Base-by-base conservation (phyloP, 2,797 vertebrate genomes). In the Parambassis ranga region DNA sequence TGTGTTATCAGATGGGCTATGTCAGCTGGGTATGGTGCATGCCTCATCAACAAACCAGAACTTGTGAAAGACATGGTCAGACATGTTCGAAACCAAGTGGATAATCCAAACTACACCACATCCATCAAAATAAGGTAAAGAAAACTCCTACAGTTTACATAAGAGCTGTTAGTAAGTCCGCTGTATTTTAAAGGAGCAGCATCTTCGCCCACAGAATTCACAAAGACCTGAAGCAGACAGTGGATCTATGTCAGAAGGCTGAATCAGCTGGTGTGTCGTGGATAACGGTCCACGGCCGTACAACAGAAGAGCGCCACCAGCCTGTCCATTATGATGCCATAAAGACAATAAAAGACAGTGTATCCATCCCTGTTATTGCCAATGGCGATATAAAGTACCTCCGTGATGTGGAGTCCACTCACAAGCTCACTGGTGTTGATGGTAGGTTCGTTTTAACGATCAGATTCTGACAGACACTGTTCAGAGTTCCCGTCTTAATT, bases 51-150 rank as follows among this genome's bases (percentile, higher is more conserved):
- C 83, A 95, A 97, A 76, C 96, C 97, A 56, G 95, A 98, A 46
- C 85, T 98, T 3, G 87, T 99, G 47, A 94, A 36, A 76, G 97
- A 99, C 83, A 99, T 99, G 96, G 95, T 99, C 69, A 92, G 86
- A 86, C 93, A 91, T 13, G 94, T 99, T 64, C 90, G 92, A 80
- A 96, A 93, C 88, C 94, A 94, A 90, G 94, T 98, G 7, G 82
- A 92, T 69, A 93, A 93, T 31, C 93, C 96, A 39, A 91, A 79
- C 62, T 99, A 98, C 85, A 91, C 95, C 36, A 78, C 94, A 1
- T 98, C 97, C 44, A 93, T 99, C 83, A 99, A 99, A 91, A 98
- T 98, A 90, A 95, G 98, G 97, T 98, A 74, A 51, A 35, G 31
- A 31, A 6, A 47, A n/a, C n/a, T n/a, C n/a, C n/a, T n/a, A n/a